Base-by-base conservation (phyloP, 2,113 vertebrate species). In the Vidua chalybeata region DNA sequence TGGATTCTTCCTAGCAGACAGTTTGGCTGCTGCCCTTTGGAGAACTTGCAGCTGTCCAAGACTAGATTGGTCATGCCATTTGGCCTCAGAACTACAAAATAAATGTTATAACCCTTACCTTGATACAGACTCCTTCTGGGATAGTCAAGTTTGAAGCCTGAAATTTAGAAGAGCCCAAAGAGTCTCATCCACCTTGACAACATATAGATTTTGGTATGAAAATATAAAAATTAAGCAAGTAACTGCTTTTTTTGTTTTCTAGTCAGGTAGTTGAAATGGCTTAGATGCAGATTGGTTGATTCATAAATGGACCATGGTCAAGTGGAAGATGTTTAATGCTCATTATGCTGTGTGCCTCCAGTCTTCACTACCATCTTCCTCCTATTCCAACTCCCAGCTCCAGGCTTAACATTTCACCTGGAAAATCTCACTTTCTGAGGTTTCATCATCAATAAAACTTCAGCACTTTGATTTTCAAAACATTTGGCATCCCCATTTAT, bases 401-500 rank as follows among this genome's bases (percentile, higher is more conserved):
- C 22, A 15, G 10, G 9, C 27, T 63, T 87, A 41, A 54, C 5
- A 30, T 27, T 72, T 93, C 10, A 12, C 3, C 5, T 59, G 16
- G 69, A 66, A 66, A 41, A 46, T 88, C 55, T 54, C 28, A 58
- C 27, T 61, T 77, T 46, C 13, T 59, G 46, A 58, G 15, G 6
- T 30, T 55, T 79, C 17, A 45, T 10, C 12, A 33, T 20, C 37
- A 86, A 7, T 69, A 51, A 45, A 85, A 67, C 3, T 28, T 21
- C 14, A 77, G 3, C 10, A 39, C 11, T 81, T 74, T 31, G 9
- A 11, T 89, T 73, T 90, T 90, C n/a, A 77, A 92, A 84, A 39
- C 1, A 11, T 62, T 51, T 39, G 16, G 2, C 37, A 77, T 46
- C 9, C 21, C 4, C 17, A n/a, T 1, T 24, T 35, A 21, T 0